Evolutionary conservation across 2,113 vertebrate genomes (phyloP), one percentile per base, ranked within the genome.

Genomic region (Epinephelus fuscoguttatus): DNA sequence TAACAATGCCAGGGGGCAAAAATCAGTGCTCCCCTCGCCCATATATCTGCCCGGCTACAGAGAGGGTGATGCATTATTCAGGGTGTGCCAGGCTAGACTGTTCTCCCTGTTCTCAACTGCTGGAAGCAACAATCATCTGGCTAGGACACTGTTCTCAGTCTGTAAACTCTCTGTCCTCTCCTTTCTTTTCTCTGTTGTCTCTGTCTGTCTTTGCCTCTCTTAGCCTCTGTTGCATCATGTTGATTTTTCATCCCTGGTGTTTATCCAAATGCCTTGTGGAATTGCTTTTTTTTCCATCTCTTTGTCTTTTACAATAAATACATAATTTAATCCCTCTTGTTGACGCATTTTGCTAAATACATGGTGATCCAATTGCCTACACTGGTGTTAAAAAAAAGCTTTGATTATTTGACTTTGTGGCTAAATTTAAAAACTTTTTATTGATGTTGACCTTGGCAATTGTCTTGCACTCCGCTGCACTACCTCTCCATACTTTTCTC

Each of bases 31-130:
- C 56, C 84, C 82, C 66, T 87, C 53, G 45, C 87, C 89, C 88
- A 64, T 88, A 88, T 91, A 92, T 93, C 89, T 89, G 84, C 88
- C 90, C 89, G 69, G 89, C 84, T 91, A 89, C 85, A 89, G 80
- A 87, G 85, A 88, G 75, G 57, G 47, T 79, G 77, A 88, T 95
- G 86, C 88, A 95, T 95, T 93, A 95, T 94, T 95, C 91, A 95
- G 78, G 60, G 70, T 9, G 61, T 92, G 91, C 93, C 94, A 90
- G 81, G 86, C 88, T 88, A 90, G 88, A 90, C 85, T 81, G 53
- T 84, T 81, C 88, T 87, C 80, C 83, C 84, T 87, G 82, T 82
- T 90, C 84, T 84, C 27, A 14, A 75, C 83, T 63, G 91, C 85
- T 93, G 84, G 83, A 88, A 92, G 90, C 92, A 89, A 88, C 91